A percentile compares a stretch with the other conserved stretches of the same genome.
Evolutionary conservation across 2,113 vertebrate genomes (phyloP).

Genomic region (Galeopterus variegatus): DNA sequence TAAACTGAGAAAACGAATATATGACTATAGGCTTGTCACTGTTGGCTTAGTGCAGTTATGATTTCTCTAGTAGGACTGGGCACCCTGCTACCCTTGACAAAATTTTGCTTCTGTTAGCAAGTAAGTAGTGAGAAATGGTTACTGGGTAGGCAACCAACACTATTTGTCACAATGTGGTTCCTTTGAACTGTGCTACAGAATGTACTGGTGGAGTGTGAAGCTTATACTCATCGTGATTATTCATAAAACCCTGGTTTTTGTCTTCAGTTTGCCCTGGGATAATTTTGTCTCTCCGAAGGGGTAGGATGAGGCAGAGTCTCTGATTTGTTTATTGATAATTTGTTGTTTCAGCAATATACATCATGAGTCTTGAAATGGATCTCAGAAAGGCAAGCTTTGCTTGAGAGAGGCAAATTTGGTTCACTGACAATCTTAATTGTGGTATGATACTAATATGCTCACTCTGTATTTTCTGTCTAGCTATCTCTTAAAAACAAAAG

Average conservation of each 20-base stretch:
- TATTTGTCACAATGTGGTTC: background rate
- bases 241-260: background rate
- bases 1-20: slow-evolving; percentile 19
- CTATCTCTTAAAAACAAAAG: slow-evolving; percentile 90
- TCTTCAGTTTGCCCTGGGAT: slow-evolving; percentile 22
- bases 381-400: slow-evolving; percentile 18
- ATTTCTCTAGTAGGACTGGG: background rate
- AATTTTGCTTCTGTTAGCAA: background rate
- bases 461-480: slow-evolving; percentile 86
- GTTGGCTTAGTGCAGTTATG: background rate
- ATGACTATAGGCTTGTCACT: background rate
- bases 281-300: slow-evolving; percentile 42
- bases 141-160: background rate
- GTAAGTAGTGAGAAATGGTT: background rate
- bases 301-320: background rate
- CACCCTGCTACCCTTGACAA: background rate
- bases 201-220: background rate
- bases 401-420: slow-evolving; percentile 29
- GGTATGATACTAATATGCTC: slow-evolving; percentile 43
- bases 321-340: slow-evolving; percentile 39
- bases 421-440: background rate
- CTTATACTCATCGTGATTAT: background rate
- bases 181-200: background rate
- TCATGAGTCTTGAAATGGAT: slow-evolving; percentile 12
- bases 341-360: slow-evolving; percentile 57